phyloP scores from a whole-genome alignment of 2,797 vertebrate species.

The Meda fulgida region DNA sequence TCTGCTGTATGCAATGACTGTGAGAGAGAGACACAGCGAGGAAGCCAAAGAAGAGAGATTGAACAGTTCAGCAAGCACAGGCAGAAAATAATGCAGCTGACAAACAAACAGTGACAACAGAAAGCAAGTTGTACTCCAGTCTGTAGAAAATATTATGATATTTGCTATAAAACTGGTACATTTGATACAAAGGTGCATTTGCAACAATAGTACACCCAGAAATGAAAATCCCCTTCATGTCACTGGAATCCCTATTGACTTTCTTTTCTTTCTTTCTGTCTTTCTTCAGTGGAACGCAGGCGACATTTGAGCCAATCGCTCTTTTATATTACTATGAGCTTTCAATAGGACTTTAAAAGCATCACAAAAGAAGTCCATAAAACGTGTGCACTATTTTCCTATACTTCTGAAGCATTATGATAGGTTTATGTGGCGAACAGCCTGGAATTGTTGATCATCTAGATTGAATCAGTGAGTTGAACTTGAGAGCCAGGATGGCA shows the following conservation, averaged over 20 bases:
- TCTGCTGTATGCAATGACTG: slow-evolving; percentile 99
- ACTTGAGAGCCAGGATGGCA: background rate
- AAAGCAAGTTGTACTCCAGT: background rate
- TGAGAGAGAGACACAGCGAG: slow-evolving; percentile 66
- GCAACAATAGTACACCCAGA: background rate
- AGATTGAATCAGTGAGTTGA: background rate
- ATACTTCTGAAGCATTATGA: background rate
- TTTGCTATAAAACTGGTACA: background rate
- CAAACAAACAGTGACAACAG: slow-evolving; percentile 32
- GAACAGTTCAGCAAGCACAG: slow-evolving; percentile 56
- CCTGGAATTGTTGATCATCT: too few relatives aligned
- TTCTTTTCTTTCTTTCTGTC: background rate
- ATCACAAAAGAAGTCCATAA: background rate
- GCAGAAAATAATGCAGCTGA: slow-evolving; percentile 8
- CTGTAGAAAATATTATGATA: background rate
- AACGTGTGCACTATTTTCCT: background rate
- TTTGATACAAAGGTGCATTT: background rate
- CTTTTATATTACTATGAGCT: background rate
- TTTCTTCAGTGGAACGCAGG: background rate
- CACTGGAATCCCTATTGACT: background rate
- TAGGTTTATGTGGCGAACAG: background rate
- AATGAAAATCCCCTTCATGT: background rate
- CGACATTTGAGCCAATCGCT: background rate
- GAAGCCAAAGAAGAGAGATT: slow-evolving; percentile 61
- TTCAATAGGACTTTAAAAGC: background rate